Evolutionary conservation across 2,113 vertebrate genomes (phyloP).

Genomic region (Orientallactaga bullata): DNA sequence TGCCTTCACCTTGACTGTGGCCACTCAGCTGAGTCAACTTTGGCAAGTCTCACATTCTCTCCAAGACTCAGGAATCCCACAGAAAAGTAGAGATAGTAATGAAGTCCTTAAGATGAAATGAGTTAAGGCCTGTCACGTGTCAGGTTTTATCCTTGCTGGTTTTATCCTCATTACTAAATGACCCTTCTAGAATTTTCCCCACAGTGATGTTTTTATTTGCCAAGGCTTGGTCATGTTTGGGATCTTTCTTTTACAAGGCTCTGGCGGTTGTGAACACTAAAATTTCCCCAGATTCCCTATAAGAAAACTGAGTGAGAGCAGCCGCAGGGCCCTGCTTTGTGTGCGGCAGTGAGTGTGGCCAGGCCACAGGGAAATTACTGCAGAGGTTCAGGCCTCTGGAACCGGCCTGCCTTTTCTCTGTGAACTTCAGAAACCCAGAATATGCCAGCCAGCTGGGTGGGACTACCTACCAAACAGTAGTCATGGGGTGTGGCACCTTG

Average conservation of each 20-base stretch:
- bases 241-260: not conserved
- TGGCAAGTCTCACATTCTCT: not conserved
- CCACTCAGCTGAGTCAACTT: not conserved
- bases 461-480: not conserved
- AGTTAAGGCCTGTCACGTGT: not conserved
- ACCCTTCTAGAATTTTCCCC: not conserved
- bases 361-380: not conserved
- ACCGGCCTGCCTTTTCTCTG: not conserved
- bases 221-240: not conserved
- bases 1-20: not conserved
- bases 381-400: not conserved
- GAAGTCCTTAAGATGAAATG: not conserved
- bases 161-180: not conserved
- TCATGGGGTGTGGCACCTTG: not conserved
- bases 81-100: not conserved
- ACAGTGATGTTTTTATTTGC: not conserved
- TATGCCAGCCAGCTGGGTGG: not conserved
- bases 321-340: not conserved
- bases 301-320: slow-evolving; percentile 28
- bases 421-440: not conserved
- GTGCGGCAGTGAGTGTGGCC: not conserved
- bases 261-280: not conserved
- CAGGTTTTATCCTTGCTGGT: not conserved
- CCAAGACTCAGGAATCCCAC: not conserved
- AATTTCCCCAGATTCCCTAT: not conserved